A percentile compares a stretch with the other conserved stretches of the same genome.
phyloP scores from a whole-genome alignment of 2,888 invertebrate genomes.

The Drosophila peninsularis region DNA sequence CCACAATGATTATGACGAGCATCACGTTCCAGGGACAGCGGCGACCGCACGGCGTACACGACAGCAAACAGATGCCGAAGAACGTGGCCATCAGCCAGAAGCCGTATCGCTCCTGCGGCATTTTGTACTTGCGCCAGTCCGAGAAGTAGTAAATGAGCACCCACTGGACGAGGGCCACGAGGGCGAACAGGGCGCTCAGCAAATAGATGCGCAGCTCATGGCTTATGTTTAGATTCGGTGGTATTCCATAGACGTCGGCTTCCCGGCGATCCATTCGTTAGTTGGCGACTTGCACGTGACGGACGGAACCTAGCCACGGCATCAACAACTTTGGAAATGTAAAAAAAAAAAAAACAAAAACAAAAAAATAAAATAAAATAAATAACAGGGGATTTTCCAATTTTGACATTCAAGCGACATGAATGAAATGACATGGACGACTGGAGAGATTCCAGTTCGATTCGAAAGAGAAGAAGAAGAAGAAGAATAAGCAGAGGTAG shows the following conservation, averaged over 20 bases:
- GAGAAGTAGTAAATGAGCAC: constrained; percentile 18
- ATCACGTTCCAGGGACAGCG: constrained; percentile 50
- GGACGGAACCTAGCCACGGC: not conserved
- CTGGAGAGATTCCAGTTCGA: not conserved
- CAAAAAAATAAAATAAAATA: not conserved
- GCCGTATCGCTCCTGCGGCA: constrained; percentile 49
- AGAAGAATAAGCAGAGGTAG: no score
- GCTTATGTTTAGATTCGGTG: constrained; percentile 17
- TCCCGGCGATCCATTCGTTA: constrained; percentile 21
- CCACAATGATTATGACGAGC: constrained; percentile 51
- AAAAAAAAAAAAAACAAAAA: not conserved
- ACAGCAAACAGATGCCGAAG: constrained; percentile 46
- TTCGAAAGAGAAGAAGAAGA: no score
- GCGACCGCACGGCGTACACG: constrained; percentile 60
- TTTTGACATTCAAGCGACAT: constrained; percentile 2
- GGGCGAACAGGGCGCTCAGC: constrained; percentile 26
- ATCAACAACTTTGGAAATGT: not conserved
- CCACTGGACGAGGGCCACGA: constrained; percentile 52
- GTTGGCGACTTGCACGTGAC: not conserved
- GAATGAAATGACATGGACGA: constrained; percentile 3
- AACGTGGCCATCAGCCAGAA: constrained; percentile 60
- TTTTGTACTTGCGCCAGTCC: constrained; percentile 15
- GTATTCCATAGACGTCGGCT: constrained; percentile 41
- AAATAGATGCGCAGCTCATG: constrained; percentile 51
- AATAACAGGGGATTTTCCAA: not conserved